Evolutionary conservation across 2,797 vertebrate species (phyloP), one percentile per base, ranked within the genome.

Genomic region (Lepidocolaptes lacrymiger): DNA sequence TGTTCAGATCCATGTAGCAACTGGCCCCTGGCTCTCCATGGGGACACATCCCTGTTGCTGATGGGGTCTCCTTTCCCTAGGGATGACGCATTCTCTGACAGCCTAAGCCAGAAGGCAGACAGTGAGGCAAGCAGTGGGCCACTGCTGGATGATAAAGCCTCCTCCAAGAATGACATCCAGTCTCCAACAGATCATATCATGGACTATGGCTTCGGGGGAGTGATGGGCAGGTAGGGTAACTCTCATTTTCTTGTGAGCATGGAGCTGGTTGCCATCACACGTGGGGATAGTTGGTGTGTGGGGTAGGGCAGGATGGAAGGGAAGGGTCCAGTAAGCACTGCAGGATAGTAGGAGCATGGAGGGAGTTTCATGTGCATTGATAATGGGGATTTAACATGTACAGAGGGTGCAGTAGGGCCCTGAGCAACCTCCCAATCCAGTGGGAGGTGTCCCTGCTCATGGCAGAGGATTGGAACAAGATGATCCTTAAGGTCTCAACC

Each of bases 21-120:
- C 36, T 3, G 39, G 41, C 26, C 79, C 23, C 27, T 15, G 2
- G 11, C 54, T 43, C 49, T 48, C 10, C 16, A 8, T 18, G 0
- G 4, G 37, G 48, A 32, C 43, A 52, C 77, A 62, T 37, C 68
- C 44, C 37, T 13, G 30, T 48, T 44, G 10, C 73, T 96, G 82
- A 49, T 11, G 20, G 55, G 26, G 3, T 97, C 67, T 96, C 51
- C 44, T 97, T 63, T 96, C 77, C 73, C 77, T 72, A 99, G 99
- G 98, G 99, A 99, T 5, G 99, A 99, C 43, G 98, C 99, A 0
- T 99, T 99, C 97, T 99, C 99, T 0, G 99, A 99, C 96, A 98
- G 97, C 94, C 90, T 99, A 90, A 99, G 99, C 84, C 99, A 98
- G 89, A 99, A 99, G 97, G 98, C 98, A 0, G 99, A 99, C 92